Percentiles rank a stretch among this genome's conserved stretches.
Conservation (phyloP, 92 coral and sea anemone genomes). For the Zoanthus sansibaricus region DNA sequence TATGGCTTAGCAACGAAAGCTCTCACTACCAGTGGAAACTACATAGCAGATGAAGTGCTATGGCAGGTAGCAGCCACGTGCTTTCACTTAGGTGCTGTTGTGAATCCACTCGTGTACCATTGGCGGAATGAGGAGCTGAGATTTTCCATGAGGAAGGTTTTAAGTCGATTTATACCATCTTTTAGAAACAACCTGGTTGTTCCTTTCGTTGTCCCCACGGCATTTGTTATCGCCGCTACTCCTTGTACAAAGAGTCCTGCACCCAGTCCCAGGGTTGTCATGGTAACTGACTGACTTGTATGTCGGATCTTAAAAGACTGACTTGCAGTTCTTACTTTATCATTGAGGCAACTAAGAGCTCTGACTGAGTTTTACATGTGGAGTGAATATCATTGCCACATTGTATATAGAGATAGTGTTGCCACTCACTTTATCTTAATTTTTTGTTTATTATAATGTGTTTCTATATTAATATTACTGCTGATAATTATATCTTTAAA, state of each 20-base stretch:
- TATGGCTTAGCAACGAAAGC: constrained; percentile 7
- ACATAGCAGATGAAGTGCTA: not conserved
- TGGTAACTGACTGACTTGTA: too few species aligned
- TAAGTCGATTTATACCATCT: constrained; percentile 4
- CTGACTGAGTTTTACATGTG: too few species aligned
- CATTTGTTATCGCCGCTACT: constrained; percentile 15
- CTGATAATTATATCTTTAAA: too few species aligned
- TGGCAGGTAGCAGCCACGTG: constrained; percentile 32
- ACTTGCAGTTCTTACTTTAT: too few species aligned
- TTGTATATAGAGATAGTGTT: too few species aligned
- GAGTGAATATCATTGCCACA: too few species aligned
- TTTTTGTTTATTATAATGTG: too few species aligned
- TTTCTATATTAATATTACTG: too few species aligned
- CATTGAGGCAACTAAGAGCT: too few species aligned
- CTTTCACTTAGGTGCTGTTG: not conserved
- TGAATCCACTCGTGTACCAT: constrained; percentile 18
- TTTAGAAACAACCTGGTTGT: not conserved
- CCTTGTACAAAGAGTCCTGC: constrained; percentile 11
- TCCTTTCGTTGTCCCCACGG: constrained; percentile 19
- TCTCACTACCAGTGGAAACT: not conserved
- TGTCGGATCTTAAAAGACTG: too few species aligned
- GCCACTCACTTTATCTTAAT: too few species aligned
- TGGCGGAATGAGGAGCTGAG: constrained; percentile 28
- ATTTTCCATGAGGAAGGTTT: constrained; percentile 5
- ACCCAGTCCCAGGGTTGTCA: not conserved